Percentiles rank a stretch among this genome's conserved stretches.
Evolutionary conservation across 2,888 invertebrate species (phyloP).

Genomic region (Cantharis flavilabris): DNA sequence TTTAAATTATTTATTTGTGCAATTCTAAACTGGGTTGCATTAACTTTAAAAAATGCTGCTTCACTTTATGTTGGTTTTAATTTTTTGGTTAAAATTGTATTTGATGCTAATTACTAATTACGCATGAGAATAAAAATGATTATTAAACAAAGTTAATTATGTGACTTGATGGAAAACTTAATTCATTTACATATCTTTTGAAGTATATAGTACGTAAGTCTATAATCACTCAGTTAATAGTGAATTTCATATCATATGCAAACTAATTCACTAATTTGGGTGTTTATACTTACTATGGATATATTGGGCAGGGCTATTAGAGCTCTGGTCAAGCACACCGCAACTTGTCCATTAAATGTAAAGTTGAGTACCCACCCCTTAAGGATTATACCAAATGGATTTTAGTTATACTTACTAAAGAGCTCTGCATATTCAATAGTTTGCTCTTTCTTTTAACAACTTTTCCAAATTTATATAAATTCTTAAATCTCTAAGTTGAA

Average conservation of each 20-base stretch:
- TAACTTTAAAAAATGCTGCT: background rate
- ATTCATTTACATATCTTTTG: background rate
- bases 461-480: background rate
- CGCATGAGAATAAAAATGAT: background rate
- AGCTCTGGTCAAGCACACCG: conserved; percentile 35
- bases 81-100: background rate
- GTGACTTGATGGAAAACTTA: background rate
- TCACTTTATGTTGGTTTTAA: background rate
- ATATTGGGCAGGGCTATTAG: conserved; percentile 34
- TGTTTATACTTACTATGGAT: conserved; percentile 25
- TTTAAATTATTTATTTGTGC: background rate
- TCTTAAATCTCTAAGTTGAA: background rate
- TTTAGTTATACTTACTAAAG: conserved; percentile 32
- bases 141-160: background rate
- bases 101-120: too few species aligned
- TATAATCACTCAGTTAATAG: background rate
- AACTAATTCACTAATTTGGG: conserved; percentile 14
- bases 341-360: conserved; percentile 45
- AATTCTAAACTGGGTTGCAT: background rate
- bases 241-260: background rate
- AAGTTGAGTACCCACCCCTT: conserved; percentile 41
- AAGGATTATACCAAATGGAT: conserved; percentile 49
- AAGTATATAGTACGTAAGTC: background rate
- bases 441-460: background rate
- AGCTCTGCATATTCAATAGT: conserved; percentile 25